These are phyloP conservation scores for Drosophila macrospina DNA, from an alignment of 2,888 invertebrate species.

Conservation along the genomic window DNA sequence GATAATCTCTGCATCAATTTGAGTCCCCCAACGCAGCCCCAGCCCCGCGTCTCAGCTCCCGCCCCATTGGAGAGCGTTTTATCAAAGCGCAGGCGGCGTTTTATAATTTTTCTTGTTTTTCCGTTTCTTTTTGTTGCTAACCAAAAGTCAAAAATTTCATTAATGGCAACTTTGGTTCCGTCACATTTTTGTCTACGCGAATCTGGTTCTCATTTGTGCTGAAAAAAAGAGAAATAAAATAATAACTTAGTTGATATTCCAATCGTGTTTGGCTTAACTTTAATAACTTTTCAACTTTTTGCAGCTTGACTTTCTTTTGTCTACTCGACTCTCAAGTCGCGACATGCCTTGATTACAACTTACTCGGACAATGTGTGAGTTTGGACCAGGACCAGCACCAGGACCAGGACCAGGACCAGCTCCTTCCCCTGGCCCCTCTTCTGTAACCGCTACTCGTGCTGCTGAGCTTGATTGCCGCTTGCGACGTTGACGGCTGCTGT, in stretches of 20 bases:
- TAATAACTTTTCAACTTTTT: conserved; percentile 78
- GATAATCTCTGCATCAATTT: background rate
- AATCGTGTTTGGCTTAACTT: conserved; percentile 76
- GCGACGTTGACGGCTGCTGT: conserved; percentile 69
- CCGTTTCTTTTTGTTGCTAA: conserved; percentile 3
- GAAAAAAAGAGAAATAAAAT: conserved; percentile 9
- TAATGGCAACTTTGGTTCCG: conserved; percentile 30
- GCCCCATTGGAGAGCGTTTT: background rate
- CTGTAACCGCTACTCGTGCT: background rate
- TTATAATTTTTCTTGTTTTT: background rate
- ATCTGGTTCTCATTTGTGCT: conserved; percentile 6
- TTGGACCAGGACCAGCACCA: conserved; percentile 10
- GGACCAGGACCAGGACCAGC: conserved; percentile 16
- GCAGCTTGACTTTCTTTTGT: conserved; percentile 61
- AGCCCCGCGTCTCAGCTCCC: background rate
- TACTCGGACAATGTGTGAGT: conserved; percentile 49
- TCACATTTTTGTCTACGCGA: background rate
- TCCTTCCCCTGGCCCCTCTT: background rate
- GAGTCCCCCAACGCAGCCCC: background rate
- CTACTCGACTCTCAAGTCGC: conserved; percentile 47
- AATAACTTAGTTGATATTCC: conserved; percentile 70
- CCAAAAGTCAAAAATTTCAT: conserved; percentile 39
- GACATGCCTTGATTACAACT: conserved; percentile 76
- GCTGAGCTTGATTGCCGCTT: conserved; percentile 65
- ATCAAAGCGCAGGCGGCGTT: background rate